These are phyloP conservation scores for Vidua macroura DNA, from an alignment of 2,113 vertebrate species.

Conservation along the genomic window DNA sequence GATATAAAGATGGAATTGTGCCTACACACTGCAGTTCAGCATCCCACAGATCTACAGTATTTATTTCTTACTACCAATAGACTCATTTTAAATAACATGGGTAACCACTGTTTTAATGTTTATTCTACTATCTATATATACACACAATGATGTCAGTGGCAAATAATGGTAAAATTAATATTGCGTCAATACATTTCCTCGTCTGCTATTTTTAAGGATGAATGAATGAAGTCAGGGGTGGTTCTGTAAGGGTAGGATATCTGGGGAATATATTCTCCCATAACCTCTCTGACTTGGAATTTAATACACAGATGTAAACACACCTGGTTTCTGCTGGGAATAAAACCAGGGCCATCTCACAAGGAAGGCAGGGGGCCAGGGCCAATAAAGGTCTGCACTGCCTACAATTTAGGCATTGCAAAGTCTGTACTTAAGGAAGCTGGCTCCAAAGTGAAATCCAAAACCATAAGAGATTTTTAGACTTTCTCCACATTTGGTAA, in stretches of 20 bases:
- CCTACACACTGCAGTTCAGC: background rate
- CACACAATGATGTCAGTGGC: background rate
- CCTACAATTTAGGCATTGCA: background rate
- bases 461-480: background rate
- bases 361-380: background rate
- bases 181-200: background rate
- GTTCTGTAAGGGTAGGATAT: background rate
- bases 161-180: background rate
- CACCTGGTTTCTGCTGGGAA: constrained; percentile 61
- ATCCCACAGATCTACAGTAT: background rate
- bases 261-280: background rate
- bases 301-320: constrained; percentile 47
- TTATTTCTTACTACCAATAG: background rate
- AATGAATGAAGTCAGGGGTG: background rate
- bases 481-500: background rate
- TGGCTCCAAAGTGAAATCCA: background rate
- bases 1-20: background rate
- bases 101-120: background rate
- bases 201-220: constrained; percentile 18
- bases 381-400: background rate
- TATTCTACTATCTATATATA: background rate
- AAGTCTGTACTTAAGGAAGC: background rate
- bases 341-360: constrained; percentile 20
- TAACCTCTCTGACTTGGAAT: constrained; percentile 13
- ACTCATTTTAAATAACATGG: background rate